phyloP scores from a whole-genome alignment of 2,888 invertebrate species.

The Meiosimyza platycephala region DNA sequence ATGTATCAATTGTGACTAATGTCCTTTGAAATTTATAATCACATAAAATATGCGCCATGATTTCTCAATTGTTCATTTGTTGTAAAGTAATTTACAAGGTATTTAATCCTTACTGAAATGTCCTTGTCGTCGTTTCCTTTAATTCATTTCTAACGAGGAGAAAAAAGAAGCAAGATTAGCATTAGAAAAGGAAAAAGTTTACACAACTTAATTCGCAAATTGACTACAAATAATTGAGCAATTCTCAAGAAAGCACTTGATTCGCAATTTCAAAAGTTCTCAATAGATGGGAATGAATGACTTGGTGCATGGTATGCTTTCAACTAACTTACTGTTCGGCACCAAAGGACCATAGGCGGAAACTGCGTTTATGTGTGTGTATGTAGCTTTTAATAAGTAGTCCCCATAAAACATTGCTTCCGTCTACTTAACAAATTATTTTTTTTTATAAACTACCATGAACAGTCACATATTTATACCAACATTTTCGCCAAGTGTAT shows the following conservation, averaged over 20 bases:
- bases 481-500: too few relatives aligned
- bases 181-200: slow-evolving; percentile 46
- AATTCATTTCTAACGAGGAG: too few relatives aligned
- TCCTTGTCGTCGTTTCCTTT: slow-evolving; percentile 27
- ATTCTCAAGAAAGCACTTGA: slow-evolving; percentile 51
- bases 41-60: slow-evolving; percentile 20
- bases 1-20: slow-evolving; percentile 25
- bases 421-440: too few relatives aligned
- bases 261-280: slow-evolving; percentile 20
- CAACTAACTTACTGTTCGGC: background rate
- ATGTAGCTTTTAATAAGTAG: too few relatives aligned
- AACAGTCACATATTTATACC: too few relatives aligned
- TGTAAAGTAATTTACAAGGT: slow-evolving; percentile 9
- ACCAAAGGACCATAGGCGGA: slow-evolving; percentile 35
- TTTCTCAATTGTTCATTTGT: slow-evolving; percentile 32
- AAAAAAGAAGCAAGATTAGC: background rate
- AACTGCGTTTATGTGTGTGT: slow-evolving; percentile 34
- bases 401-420: too few relatives aligned
- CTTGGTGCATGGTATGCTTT: slow-evolving; percentile 1
- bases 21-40: slow-evolving; percentile 19
- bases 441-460: too few relatives aligned
- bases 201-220: slow-evolving; percentile 59
- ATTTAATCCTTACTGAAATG: slow-evolving; percentile 32
- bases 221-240: slow-evolving; percentile 63
- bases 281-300: slow-evolving; percentile 5